A percentile compares a stretch with the other conserved stretches of the same genome.
These are phyloP conservation scores for Saimiri boliviensis DNA, from an alignment of 2,113 vertebrate species.

Conservation along the genomic window DNA sequence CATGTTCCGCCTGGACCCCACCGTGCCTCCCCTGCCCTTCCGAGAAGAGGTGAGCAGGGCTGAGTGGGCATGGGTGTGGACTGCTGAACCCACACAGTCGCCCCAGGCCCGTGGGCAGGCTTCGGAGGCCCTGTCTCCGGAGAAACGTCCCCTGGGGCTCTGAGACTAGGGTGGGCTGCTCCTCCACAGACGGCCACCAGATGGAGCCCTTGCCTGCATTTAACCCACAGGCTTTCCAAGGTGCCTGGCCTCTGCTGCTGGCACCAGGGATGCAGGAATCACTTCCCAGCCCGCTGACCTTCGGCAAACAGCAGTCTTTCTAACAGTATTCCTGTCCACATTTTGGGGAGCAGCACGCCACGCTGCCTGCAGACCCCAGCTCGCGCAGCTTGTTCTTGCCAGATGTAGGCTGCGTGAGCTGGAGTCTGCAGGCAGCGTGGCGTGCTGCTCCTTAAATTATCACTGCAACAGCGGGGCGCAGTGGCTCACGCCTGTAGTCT, in stretches of 20 bases:
- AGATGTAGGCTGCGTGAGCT: background rate
- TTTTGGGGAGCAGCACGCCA: too few species aligned
- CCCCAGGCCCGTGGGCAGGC: too few species aligned
- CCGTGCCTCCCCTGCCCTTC: conserved; percentile 92
- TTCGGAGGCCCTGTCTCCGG: background rate
- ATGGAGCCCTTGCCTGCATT: background rate
- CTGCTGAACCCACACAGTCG: background rate
- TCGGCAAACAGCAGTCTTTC: background rate
- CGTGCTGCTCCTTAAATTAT: background rate
- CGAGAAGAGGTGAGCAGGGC: conserved; percentile 82
- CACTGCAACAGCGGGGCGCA: background rate
- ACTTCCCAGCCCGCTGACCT: background rate
- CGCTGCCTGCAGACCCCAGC: too few species aligned
- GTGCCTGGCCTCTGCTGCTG: background rate
- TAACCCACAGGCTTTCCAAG: background rate
- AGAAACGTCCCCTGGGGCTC: background rate
- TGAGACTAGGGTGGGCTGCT: background rate
- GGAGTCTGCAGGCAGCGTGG: background rate
- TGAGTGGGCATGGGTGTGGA: background rate
- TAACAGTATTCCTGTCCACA: background rate
- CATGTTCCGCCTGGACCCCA: conserved; percentile 93
- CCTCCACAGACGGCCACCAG: conserved; percentile 1
- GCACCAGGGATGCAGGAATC: background rate
- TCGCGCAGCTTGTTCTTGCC: background rate
- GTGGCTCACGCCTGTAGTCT: too few species aligned